Evolutionary conservation across 2,797 vertebrate genomes (phyloP), one percentile per base, ranked within the genome.

Genomic region (Melanotaenia nigrans): DNA sequence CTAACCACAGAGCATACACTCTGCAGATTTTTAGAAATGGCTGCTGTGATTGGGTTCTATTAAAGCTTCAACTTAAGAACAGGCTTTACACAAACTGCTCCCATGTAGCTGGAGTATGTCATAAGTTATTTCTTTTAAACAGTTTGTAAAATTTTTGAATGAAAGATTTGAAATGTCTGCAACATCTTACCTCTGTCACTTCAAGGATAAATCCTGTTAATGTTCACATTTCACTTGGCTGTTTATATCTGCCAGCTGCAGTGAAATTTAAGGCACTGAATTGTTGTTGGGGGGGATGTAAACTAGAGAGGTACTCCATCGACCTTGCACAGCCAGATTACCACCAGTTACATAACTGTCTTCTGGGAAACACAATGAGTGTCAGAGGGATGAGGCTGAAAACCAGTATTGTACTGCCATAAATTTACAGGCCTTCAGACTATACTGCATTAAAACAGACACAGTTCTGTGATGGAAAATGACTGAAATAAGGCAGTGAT

Each of bases 221-320:
- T 12, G 65, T 57, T 62, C 3, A 8, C 14, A 10, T 28, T 28
- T 62, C 12, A 6, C 68, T 24, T 53, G 65, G 25, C 18, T 8
- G 58, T 78, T 68, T 81, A 62, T 71, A 63, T 53, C 69, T 78
- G 61, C 81, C 75, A 36, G 47, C 60, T 20, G 56, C 63, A 53
- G 25, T 61, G 81, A 71, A 73, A 74, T 35, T 57, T 60, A 56
- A 58, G 63, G 69, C 45, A 38, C 28, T n/a, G 68, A 70, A 36
- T 83, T 56, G 54, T 61, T 56, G 62, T 55, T 28, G 28, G 38
- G 55, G 59, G 70, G 65, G 73, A 28, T 66, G 62, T 80, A 64
- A 70, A 36, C 47, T 61, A 68, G 53, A 40, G 16, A 65, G 68
- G 58, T 71, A 57, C 10, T 57, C 64, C 3, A 54, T 64, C n/a